Percentiles rank a stretch among this genome's conserved stretches.
phyloP scores from a whole-genome alignment of 2,797 vertebrate genomes.

The Tangara arthus region DNA sequence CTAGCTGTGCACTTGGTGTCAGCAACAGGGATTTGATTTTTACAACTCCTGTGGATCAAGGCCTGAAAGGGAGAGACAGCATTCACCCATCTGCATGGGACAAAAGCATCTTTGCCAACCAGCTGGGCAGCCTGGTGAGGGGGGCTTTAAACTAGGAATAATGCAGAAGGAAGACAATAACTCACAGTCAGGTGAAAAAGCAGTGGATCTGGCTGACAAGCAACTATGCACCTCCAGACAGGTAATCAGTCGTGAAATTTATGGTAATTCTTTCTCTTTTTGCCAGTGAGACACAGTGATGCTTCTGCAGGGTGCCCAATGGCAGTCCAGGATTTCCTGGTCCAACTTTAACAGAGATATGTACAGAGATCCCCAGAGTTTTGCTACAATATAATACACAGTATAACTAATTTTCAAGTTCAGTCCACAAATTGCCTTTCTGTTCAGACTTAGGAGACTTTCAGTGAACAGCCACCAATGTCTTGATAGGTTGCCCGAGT shows the following conservation, averaged over 20 bases:
- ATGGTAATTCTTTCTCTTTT: not conserved
- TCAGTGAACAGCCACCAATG: not conserved
- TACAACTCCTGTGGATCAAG: fast-evolving
- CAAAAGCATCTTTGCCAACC: not conserved
- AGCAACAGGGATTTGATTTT: not conserved
- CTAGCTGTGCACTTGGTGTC: not conserved
- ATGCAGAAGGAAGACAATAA: not conserved
- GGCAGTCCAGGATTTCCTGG: not conserved
- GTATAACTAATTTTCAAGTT: not conserved
- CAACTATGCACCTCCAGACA: not conserved
- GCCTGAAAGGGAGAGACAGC: not conserved
- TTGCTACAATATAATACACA: not conserved
- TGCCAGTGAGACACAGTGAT: not conserved
- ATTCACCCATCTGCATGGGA: not conserved
- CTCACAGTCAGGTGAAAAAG: not conserved
- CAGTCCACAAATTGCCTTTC: not conserved
- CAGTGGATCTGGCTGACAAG: not conserved
- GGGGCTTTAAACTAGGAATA: not conserved
- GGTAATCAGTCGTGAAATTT: not conserved
- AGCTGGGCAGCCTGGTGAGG: not conserved
- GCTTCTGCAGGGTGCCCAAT: not conserved
- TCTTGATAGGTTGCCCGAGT: not conserved
- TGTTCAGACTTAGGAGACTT: not conserved
- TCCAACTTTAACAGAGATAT: not conserved
- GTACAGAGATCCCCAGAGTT: not conserved